Conservation (phyloP, 1,140 invertebrate genomes). For the Cotesia vestalis region DNA sequence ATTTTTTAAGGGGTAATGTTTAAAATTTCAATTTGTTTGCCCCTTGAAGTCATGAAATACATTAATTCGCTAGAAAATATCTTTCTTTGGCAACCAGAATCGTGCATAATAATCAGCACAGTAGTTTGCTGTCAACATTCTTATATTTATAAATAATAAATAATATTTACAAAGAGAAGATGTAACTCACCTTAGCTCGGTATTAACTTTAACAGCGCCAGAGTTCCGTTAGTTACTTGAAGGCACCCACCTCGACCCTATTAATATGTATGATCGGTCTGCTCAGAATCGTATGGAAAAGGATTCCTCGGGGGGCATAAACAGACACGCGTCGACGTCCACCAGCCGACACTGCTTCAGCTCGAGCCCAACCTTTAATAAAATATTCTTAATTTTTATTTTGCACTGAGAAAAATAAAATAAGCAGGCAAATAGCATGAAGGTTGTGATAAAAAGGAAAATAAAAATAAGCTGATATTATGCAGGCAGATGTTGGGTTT, state of each 20-base stretch:
- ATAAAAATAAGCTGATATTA: constrained; percentile 17
- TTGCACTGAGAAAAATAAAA: background rate
- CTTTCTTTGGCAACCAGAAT: background rate
- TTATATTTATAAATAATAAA: background rate
- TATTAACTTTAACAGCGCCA: background rate
- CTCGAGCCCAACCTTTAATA: background rate
- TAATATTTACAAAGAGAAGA: constrained; percentile 14
- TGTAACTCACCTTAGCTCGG: constrained; percentile 19
- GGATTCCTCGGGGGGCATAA: constrained; percentile 45
- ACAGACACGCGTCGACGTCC: constrained; percentile 20
- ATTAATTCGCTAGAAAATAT: background rate
- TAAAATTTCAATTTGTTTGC: no score
- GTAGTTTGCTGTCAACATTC: no score
- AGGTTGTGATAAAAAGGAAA: background rate
- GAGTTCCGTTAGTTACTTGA: constrained; percentile 34
- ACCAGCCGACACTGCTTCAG: background rate
- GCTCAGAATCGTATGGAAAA: constrained; percentile 47
- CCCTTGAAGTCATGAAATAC: no score
- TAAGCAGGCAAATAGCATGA: background rate
- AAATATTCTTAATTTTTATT: background rate
- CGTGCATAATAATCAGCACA: no score
- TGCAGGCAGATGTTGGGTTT: constrained; percentile 48
- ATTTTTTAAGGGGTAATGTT: no score
- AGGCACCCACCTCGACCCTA: constrained; percentile 40
- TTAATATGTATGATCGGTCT: constrained; percentile 59